phyloP scores from a whole-genome alignment of 2,113 vertebrate species.

The Percina caprodes region DNA sequence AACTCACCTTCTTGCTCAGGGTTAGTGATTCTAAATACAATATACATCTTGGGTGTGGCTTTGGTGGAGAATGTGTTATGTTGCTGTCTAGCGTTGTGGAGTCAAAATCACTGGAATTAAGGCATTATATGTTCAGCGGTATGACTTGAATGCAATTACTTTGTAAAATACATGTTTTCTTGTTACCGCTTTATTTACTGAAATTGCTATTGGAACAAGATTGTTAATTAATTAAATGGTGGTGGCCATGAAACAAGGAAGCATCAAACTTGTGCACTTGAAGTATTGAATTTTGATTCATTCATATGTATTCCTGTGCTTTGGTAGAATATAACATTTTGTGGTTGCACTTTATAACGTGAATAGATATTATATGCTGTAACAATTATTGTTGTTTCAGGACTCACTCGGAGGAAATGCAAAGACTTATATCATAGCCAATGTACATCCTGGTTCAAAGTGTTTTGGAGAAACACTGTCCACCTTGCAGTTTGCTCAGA shows the following conservation, averaged over 20 bases:
- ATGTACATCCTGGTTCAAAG: constrained; percentile 95
- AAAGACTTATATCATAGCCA: constrained; percentile 95
- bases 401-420: constrained; percentile 98
- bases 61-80: background rate
- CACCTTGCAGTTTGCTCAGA: constrained; percentile 95
- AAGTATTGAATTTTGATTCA: background rate
- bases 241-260: background rate
- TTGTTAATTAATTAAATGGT: background rate
- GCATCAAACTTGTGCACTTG: background rate
- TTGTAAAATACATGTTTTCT: background rate
- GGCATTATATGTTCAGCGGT: background rate
- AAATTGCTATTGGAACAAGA: background rate
- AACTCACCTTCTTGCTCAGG: constrained; percentile 94
- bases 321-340: background rate
- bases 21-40: constrained; percentile 71
- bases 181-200: background rate
- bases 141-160: background rate
- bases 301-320: background rate
- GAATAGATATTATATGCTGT: background rate
- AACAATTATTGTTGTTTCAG: constrained; percentile 73
- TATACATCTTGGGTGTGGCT: background rate
- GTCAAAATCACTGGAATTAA: background rate
- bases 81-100: background rate
- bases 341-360: background rate
- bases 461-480: constrained; percentile 97